Conservation (phyloP, 2,888 invertebrate species). For the Chaetoderma sp. region DNA sequence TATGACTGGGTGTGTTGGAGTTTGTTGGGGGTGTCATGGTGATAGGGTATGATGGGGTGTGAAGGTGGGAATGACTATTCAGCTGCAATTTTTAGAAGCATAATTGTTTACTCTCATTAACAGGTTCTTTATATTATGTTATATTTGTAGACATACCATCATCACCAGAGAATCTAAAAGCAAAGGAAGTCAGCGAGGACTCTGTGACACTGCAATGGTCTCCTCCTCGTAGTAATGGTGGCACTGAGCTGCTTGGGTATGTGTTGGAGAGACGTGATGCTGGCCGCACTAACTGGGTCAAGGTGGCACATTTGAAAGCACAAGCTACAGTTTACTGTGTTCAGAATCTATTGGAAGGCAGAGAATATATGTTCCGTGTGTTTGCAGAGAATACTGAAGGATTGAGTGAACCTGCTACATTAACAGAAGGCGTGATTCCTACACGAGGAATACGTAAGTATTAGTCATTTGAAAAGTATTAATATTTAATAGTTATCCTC, state of each 20-base stretch:
- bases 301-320: constrained; percentile 43
- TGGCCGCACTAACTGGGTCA: constrained; percentile 48
- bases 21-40: no score
- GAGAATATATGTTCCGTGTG: constrained; percentile 90
- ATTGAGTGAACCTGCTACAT: constrained; percentile 83
- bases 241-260: constrained; percentile 71
- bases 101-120: no score
- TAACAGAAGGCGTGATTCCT: constrained; percentile 54
- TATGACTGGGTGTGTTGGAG: no score
- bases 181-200: constrained; percentile 52
- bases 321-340: constrained; percentile 47
- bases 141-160: constrained; percentile 62
- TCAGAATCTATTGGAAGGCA: constrained; percentile 82
- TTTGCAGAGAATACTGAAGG: constrained; percentile 91
- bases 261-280: constrained; percentile 72
- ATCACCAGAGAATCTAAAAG: constrained; percentile 53
- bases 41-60: no score
- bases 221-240: constrained; percentile 89
- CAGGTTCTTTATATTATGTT: no score
- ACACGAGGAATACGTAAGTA: constrained; percentile 48
- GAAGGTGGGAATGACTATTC: no score
- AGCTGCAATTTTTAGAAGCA: no score
- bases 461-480: constrained; percentile 76
- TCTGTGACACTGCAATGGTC: constrained; percentile 85
- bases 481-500: background rate